A percentile compares a stretch with the other conserved stretches of the same genome.
Conservation (phyloP, 2,113 vertebrate species). For the Atrichornis clamosus region DNA sequence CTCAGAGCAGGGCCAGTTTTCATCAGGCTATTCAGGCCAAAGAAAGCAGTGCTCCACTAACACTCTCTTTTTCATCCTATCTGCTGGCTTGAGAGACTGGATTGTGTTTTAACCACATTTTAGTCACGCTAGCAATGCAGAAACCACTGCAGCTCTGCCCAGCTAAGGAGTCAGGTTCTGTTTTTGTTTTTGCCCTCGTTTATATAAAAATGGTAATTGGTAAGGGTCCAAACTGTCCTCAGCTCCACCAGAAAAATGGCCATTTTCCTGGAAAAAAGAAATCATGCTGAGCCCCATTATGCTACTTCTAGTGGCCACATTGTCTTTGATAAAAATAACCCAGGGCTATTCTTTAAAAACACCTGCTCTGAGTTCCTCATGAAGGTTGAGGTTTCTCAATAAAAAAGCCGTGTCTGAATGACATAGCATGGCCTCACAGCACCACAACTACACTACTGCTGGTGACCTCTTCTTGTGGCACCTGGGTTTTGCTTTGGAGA, state of each 20-base stretch:
- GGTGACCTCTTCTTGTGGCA: background rate
- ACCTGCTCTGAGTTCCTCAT: background rate
- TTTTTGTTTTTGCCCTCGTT: background rate
- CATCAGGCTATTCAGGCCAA: background rate
- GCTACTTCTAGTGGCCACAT: background rate
- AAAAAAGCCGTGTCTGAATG: background rate
- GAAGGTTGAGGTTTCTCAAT: background rate
- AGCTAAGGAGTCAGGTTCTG: background rate
- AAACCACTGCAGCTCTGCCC: background rate
- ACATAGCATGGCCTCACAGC: background rate
- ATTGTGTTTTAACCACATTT: background rate
- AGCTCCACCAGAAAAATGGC: background rate
- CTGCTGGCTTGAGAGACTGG: background rate
- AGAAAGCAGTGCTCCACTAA: background rate
- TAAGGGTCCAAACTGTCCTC: background rate
- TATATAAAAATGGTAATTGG: background rate
- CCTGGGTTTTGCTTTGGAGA: background rate
- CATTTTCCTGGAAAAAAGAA: conserved; percentile 6
- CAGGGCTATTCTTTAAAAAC: background rate
- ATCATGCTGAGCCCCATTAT: background rate
- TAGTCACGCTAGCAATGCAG: background rate
- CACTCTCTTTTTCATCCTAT: background rate
- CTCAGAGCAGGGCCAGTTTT: background rate
- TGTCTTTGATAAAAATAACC: conserved; percentile 13
- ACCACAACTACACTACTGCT: background rate